phyloP scores from a whole-genome alignment of 2,888 invertebrate species.

The Amphipyra berbera region DNA sequence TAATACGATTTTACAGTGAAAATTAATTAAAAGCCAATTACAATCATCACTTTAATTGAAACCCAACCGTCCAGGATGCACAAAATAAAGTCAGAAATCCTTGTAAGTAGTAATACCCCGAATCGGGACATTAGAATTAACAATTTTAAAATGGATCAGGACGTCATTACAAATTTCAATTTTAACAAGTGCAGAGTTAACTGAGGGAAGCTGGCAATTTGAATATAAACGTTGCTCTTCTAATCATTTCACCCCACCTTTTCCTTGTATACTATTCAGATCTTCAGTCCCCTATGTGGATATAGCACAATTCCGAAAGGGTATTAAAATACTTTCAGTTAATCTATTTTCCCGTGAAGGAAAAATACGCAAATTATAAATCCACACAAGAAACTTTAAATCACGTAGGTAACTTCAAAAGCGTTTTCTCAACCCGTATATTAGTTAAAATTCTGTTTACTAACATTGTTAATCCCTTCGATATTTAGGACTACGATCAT shows the following conservation, averaged over 20 bases:
- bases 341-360: no score
- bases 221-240: slow-evolving; percentile 20
- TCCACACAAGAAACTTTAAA: no score
- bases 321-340: neutral
- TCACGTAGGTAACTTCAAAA: no score
- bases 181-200: slow-evolving; percentile 26
- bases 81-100: no score
- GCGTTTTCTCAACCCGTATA: slow-evolving; percentile 5
- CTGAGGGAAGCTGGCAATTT: slow-evolving; percentile 43
- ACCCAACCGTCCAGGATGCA: no score
- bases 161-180: slow-evolving; percentile 26
- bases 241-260: slow-evolving; percentile 20
- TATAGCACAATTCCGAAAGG: neutral
- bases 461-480: slow-evolving; percentile 40
- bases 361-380: no score
- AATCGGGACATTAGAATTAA: neutral
- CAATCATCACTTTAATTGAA: no score
- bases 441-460: slow-evolving; percentile 32
- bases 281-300: neutral
- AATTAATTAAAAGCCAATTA: neutral
- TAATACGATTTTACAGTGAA: neutral
- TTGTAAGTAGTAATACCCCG: no score
- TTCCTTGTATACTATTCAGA: neutral
- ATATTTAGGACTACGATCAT: slow-evolving; percentile 47
- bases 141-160: slow-evolving; percentile 12